phyloP scores from a whole-genome alignment of 2,113 vertebrate species.

The Eurystomus gularis region DNA sequence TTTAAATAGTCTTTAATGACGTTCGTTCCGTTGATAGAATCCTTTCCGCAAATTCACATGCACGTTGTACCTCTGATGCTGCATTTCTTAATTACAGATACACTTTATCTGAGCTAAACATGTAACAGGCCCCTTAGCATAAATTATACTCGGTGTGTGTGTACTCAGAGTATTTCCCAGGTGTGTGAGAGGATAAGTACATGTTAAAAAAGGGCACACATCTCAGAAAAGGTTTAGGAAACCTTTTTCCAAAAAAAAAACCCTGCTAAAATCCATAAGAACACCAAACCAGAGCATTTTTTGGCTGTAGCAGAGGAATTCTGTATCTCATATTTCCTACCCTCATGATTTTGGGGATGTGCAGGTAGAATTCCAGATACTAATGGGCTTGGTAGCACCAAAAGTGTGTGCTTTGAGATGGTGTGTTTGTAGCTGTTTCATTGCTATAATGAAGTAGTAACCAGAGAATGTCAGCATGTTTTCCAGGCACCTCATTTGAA shows the following conservation, averaged over 20 bases:
- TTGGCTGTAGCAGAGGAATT: not conserved
- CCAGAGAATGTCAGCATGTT: not conserved
- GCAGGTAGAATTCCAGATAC: not conserved
- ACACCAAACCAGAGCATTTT: not conserved
- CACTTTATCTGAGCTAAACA: conserved; percentile 44
- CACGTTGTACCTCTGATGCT: not conserved
- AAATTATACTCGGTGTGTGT: not conserved
- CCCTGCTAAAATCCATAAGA: not conserved
- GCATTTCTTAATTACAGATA: conserved; percentile 8
- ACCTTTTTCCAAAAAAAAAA: not conserved
- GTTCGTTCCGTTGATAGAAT: not conserved
- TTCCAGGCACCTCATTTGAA: not conserved
- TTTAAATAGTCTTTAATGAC: not conserved
- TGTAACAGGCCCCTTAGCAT: conserved; percentile 30
- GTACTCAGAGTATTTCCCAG: not conserved
- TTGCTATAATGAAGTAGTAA: not conserved
- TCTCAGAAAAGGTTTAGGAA: not conserved
- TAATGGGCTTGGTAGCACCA: not conserved
- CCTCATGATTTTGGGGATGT: not conserved
- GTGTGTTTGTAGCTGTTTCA: not conserved
- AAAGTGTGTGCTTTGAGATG: not conserved
- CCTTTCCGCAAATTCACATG: conserved; percentile 17
- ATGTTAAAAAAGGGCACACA: not conserved
- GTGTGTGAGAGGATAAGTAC: not conserved
- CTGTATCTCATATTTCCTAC: not conserved